phyloP scores from a whole-genome alignment of 2,113 vertebrate genomes.

The Etheostoma spectabile region DNA sequence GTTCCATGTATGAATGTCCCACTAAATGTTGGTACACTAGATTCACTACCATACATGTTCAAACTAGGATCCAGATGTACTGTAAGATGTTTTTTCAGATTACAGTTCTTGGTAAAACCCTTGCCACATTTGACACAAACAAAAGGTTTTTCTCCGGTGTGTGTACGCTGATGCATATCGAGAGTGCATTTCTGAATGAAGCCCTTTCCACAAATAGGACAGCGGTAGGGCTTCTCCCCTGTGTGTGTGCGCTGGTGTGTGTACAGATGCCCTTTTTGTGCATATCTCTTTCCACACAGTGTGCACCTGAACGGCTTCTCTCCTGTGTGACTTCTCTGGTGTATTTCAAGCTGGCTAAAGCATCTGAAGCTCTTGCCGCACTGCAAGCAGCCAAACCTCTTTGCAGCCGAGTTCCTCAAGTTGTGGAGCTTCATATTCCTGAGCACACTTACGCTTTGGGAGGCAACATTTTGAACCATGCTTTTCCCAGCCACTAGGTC shows the following conservation, averaged over 20 bases:
- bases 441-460: conserved; percentile 47
- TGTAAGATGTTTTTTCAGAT: conserved; percentile 83
- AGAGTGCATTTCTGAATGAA: conserved; percentile 87
- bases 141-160: conserved; percentile 85
- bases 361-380: conserved; percentile 84
- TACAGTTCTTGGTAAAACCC: conserved; percentile 85
- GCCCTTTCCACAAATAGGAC: conserved; percentile 82
- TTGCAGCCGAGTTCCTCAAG: conserved; percentile 66
- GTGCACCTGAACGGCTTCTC: conserved; percentile 84
- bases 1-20: conserved; percentile 56
- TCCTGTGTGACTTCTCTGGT: conserved; percentile 85
- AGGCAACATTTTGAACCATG: conserved; percentile 39
- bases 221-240: conserved; percentile 84
- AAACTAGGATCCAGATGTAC: conserved; percentile 73
- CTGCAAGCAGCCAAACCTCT: conserved; percentile 80
- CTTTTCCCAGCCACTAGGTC: conserved; percentile 45
- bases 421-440: conserved; percentile 70
- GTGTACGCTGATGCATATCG: conserved; percentile 85
- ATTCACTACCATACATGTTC: conserved; percentile 49
- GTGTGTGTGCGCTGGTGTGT: conserved; percentile 86
- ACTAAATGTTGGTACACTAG: conserved; percentile 50
- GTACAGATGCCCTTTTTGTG: conserved; percentile 84
- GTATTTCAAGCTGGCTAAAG: conserved; percentile 85
- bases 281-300: conserved; percentile 82
- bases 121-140: conserved; percentile 83